Base-by-base conservation (phyloP, 2,888 invertebrate species). In the Ormyrus pomaceus region DNA sequence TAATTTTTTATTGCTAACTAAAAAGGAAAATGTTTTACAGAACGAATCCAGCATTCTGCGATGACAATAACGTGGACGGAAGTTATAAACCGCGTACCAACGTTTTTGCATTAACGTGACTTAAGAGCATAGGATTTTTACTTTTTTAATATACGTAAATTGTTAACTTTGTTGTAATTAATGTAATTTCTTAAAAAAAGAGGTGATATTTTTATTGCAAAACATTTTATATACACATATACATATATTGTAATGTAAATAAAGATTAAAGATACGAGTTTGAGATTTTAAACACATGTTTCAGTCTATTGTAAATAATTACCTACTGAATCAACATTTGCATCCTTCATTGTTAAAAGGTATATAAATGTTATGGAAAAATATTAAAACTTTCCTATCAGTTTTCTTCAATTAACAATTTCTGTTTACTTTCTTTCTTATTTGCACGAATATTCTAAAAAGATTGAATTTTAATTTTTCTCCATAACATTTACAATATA, bases 41-140 rank as follows among this genome's bases (percentile, higher is more conserved):
- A 84, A 84, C 87, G 68, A 90, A 90, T 86, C 86, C 88, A 66
- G 86, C 87, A 75, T 90, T 89, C 85, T 84, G 85, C 19, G 86
- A 87, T 76, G 86, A 89, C 81, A 89, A 89, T 79, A 84, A 81
- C 56, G 11, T 85, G 76, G 82, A 77, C 65, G 89, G 86, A 79
- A 87, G 80, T 78, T 87, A 87, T 70, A 82, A 77, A 61, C 48
- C 9, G 13, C 58, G 61, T 45, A 45, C 68, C 61, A 70, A 66
- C 58, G 58, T 71, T 71, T 70, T 81, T 48, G n/a, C 64, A 58
- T 79, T 81, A 62, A 62, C 75, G 62, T 72, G 48, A 82, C 70
- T 78, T 34, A 56, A 51, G 61, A 70, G 71, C 34, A 46, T 71
- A 82, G 71, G 8, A 19, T 78, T 76, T 83, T 77, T 45, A 59